A percentile compares a stretch with the other conserved stretches of the same genome.
These are phyloP conservation scores for Microcebus jonahi DNA, from an alignment of 2,113 vertebrate genomes.

Conservation along the genomic window DNA sequence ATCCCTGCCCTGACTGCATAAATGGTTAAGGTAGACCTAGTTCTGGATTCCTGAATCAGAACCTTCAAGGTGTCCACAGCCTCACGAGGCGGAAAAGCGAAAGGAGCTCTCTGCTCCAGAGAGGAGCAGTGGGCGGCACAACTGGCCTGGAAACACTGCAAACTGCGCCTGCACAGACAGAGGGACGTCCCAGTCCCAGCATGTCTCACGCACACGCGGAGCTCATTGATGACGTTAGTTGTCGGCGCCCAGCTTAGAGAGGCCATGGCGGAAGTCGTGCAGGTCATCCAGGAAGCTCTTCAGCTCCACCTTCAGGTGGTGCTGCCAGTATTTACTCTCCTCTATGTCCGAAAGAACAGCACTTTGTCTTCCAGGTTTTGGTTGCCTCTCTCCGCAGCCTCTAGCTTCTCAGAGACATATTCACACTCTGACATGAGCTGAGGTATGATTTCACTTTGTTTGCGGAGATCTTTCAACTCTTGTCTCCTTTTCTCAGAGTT, in stretches of 20 bases:
- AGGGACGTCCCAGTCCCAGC: conserved; percentile 54
- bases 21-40: conserved; percentile 82
- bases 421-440: conserved; percentile 74
- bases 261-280: conserved; percentile 94
- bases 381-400: conserved; percentile 93
- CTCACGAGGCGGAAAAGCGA: conserved; percentile 73
- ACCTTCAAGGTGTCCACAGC: conserved; percentile 84
- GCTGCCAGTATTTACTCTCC: conserved; percentile 92
- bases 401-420: conserved; percentile 91
- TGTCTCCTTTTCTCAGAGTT: no score
- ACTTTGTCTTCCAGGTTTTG: conserved; percentile 92
- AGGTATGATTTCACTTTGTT: no score
- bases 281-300: conserved; percentile 97
- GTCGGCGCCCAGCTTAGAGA: conserved; percentile 94
- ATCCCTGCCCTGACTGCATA: conserved; percentile 83
- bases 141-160: no score
- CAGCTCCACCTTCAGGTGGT: conserved; percentile 93
- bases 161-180: background rate
- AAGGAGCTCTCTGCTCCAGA: conserved; percentile 70
- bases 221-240: conserved; percentile 87
- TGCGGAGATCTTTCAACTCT: no score
- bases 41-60: conserved; percentile 87
- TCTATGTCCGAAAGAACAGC: conserved; percentile 88
- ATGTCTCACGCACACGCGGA: conserved; percentile 72
- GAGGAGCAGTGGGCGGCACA: conserved; percentile 79